A percentile compares a stretch with the other conserved stretches of the same genome.
Conservation (phyloP, 2,888 invertebrate species). For the Cephonodes hylas region DNA sequence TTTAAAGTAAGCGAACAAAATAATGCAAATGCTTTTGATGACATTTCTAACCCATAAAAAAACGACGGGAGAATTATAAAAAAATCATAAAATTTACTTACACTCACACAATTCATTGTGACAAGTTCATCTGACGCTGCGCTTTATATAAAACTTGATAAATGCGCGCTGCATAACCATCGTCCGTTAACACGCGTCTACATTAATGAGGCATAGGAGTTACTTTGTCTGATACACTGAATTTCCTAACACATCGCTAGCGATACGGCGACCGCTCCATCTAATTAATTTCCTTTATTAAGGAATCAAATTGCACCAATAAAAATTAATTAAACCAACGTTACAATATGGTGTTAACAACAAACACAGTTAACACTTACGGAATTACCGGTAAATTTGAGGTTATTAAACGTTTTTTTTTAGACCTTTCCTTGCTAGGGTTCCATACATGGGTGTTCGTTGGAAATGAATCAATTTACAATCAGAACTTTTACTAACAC, state of each 20-base stretch:
- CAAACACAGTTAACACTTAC: background rate
- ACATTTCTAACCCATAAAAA: too few species aligned
- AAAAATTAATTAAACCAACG: constrained; percentile 2
- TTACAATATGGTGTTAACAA: constrained; percentile 8
- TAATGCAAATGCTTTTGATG: too few species aligned
- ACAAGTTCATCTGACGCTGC: background rate
- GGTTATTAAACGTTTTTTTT: background rate
- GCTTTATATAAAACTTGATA: background rate
- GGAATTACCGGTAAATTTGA: background rate
- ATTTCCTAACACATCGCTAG: background rate
- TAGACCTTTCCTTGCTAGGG: background rate
- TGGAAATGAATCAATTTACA: background rate
- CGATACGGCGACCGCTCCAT: background rate
- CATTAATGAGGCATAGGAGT: background rate
- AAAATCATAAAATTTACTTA: too few species aligned
- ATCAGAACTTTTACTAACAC: too few species aligned
- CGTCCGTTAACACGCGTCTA: background rate
- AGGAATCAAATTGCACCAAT: background rate
- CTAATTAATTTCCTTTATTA: background rate
- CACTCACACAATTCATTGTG: background rate
- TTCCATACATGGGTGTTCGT: background rate
- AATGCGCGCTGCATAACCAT: background rate
- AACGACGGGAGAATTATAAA: too few species aligned
- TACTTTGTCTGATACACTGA: background rate
- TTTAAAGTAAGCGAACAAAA: too few species aligned